phyloP scores from a whole-genome alignment of 2,797 vertebrate genomes.

The Thamnophis elegans region DNA sequence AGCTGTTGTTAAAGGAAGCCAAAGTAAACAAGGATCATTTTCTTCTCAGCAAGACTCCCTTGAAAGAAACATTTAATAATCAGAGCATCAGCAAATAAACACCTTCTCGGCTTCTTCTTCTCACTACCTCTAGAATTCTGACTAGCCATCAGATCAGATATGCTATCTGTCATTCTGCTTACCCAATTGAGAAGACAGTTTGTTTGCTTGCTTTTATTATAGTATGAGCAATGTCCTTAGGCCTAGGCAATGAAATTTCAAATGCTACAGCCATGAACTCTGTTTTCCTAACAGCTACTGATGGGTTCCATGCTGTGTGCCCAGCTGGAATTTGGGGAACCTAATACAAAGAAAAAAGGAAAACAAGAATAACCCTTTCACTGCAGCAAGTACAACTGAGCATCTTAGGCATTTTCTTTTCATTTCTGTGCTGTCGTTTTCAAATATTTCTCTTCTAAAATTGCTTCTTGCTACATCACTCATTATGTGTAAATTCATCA shows the following conservation, averaged over 20 bases:
- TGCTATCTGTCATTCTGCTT: constrained; percentile 15
- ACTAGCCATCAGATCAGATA: constrained; percentile 15
- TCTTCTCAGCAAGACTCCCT: background rate
- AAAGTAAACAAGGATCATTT: constrained; percentile 3
- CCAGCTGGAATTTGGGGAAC: background rate
- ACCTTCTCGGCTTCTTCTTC: background rate
- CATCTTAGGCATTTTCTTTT: background rate
- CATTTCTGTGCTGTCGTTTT: background rate
- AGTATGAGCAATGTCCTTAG: constrained; percentile 17
- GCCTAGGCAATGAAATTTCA: constrained; percentile 24
- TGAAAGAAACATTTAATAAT: constrained; percentile 12
- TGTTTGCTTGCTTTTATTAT: constrained; percentile 22
- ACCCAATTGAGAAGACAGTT: constrained; percentile 16
- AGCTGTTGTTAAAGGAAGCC: background rate
- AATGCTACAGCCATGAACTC: constrained; percentile 15
- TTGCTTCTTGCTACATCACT: background rate
- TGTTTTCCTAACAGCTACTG: constrained; percentile 17
- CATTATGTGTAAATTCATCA: background rate
- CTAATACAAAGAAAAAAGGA: background rate
- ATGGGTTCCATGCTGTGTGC: background rate
- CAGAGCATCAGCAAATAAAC: constrained; percentile 5
- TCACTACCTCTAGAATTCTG: constrained; percentile 9
- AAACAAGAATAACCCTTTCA: background rate
- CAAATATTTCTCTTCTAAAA: background rate
- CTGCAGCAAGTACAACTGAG: background rate